Evolutionary conservation across 2,888 invertebrate species (phyloP).

Genomic region (Crocallis elinguaria): DNA sequence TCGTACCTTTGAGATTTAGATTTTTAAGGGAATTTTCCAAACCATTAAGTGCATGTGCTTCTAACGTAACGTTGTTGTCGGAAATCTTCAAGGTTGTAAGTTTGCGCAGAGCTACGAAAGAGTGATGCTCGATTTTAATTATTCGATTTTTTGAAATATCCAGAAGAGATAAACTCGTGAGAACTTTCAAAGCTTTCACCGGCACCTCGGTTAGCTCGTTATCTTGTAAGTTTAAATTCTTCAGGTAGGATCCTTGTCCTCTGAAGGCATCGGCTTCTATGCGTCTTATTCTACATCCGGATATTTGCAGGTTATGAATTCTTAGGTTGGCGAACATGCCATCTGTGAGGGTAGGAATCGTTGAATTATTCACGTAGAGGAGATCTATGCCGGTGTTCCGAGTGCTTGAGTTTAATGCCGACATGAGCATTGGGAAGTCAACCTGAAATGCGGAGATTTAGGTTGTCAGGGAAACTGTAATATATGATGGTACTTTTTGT

Average conservation of each 20-base stretch:
- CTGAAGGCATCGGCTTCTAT: constrained; percentile 91
- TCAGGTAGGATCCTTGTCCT: constrained; percentile 92
- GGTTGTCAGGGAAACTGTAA: too few relatives aligned
- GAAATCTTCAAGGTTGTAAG: constrained; percentile 93
- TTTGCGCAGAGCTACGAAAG: constrained; percentile 89
- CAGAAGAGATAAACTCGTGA: constrained; percentile 90
- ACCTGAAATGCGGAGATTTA: constrained; percentile 77
- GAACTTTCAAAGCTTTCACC: constrained; percentile 87
- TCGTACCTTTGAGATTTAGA: constrained; percentile 94
- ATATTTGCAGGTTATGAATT: constrained; percentile 93
- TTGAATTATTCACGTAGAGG: constrained; percentile 95
- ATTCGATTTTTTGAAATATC: constrained; percentile 94
- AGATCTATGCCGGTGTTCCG: constrained; percentile 90
- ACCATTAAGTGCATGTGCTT: constrained; percentile 89
- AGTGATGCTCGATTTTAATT: constrained; percentile 88
- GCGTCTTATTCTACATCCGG: constrained; percentile 90
- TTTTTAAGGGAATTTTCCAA: constrained; percentile 93
- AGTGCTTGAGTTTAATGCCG: constrained; percentile 89
- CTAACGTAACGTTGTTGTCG: constrained; percentile 93
- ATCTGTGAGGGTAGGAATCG: constrained; percentile 87
- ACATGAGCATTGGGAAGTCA: constrained; percentile 90
- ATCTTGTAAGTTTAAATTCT: constrained; percentile 93
- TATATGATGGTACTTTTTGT: too few relatives aligned
- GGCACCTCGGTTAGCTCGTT: constrained; percentile 93
- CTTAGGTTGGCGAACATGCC: constrained; percentile 88